Base-by-base conservation (phyloP, 2,797 vertebrate genomes). In the Neosalanx taihuensis region DNA sequence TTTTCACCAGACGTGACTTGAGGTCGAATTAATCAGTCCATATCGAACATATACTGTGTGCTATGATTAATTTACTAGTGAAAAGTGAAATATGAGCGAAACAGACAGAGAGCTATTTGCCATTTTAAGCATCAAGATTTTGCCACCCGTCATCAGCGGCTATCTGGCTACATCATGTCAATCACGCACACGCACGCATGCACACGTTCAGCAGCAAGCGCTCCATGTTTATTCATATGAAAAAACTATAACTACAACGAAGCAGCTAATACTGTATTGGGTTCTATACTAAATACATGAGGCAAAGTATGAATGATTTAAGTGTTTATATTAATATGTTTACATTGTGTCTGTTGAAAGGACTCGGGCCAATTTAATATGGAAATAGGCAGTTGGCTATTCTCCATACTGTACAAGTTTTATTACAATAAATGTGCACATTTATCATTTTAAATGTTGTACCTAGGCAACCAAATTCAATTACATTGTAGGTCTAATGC, bases 1-100 rank as follows among this genome's bases (percentile, higher is more conserved):
- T 79, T 84, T 84, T 85, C 57, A 17, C 69, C 51, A 56, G 15
- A 56, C 15, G 6, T 56, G 51, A 56, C 51, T n/a, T 56, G 51
- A 18, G 18, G 51, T 17, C n/a, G 51, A 56, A 56, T 56, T 17
- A 56, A 56, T 56, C 5, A 17, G 51, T 18, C 3, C 51, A n/a
- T 56, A 17, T 56, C 5, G 15, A 56, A 56, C n/a, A 56, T n/a
- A 56, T n/a, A 56, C 1, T 26, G 23, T 26, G 23, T 26, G 51
- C n/a, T 56, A 4, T 56, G 18, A 56, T 56, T 56, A 4, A 56
- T n/a, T 56, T 17, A 56, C 51, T 9, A n/a, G 51, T 56, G 4
- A 56, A 17, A 56, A 4, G 51, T 56, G 18, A 56, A 56, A 56
- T 18, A 56, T 46, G 5, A 46, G 5, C 5, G 5, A 46, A 6